Evolutionary conservation across 1,140 invertebrate genomes (phyloP), one percentile per base, ranked within the genome.

Genomic region (Piezodorus guildinii): DNA sequence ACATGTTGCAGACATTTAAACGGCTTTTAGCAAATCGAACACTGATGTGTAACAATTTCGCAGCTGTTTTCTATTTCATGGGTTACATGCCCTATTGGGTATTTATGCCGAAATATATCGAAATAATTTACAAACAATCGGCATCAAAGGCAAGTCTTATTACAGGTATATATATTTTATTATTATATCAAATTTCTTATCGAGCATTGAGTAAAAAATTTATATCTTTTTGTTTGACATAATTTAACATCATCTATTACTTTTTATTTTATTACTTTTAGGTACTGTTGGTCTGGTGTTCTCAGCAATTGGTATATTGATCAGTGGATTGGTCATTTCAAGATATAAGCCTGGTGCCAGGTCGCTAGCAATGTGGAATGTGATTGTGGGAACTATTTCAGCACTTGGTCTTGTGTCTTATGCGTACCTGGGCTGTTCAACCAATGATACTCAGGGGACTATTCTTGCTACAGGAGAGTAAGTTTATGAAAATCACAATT

Each of bases 261-360:
- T 49, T 21, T 6, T 49, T n/a, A 10, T 9, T 49, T 10, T 5
- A 19, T 17, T 49, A 49, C 14, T 34, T 62, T 23, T 62, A 70
- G 71, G 69, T 27, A 72, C 81, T 8, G 73, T 85, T 1, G 81
- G 81, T 64, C 81, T 86, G 2, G 73, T 85, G 1, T 73, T 85
- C 2, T 78, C 83, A 65, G 80, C 80, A 1, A 66, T 83, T 15
- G 77, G 80, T 2, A 73, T 86, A 56, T 71, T 87, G 5, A 59
- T 82, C 2, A 77, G 80, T 49, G 86, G 85, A 0, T 69, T 84
- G 23, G 66, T 87, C 1, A 83, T 88, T 4, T 72, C 80, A 0
- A 83, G 78, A 71, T 71, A 74, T 0, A 78, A 78, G 66, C 82
- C 84, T 0, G 76, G 74, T 25, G 77, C 81, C 12, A 72, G 76